phyloP scores from a whole-genome alignment of 2,113 vertebrate species.

The Poeciliopsis retropinna region DNA sequence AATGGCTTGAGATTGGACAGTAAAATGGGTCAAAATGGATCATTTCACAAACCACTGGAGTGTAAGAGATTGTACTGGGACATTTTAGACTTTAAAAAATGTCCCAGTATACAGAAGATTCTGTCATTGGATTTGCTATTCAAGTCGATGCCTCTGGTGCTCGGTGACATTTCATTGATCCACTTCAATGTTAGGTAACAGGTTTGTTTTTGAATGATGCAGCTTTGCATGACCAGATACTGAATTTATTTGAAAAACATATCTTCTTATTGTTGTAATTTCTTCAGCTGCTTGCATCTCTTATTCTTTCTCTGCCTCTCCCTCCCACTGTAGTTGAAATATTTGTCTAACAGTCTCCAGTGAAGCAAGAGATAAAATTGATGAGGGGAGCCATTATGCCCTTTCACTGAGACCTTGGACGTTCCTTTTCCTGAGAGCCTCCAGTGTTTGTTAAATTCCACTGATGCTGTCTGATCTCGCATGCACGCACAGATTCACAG shows the following conservation, averaged over 20 bases:
- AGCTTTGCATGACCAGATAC: constrained; percentile 38
- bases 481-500: constrained; percentile 1
- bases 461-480: background rate
- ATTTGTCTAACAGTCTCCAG: constrained; percentile 1
- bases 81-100: too few species aligned
- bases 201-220: constrained; percentile 22
- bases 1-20: background rate
- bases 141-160: constrained; percentile 38
- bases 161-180: constrained; percentile 65
- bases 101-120: background rate
- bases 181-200: constrained; percentile 39
- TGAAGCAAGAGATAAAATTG: constrained; percentile 9
- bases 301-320: background rate
- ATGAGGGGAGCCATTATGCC: background rate
- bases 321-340: background rate
- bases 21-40: constrained; percentile 21
- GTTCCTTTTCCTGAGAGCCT: constrained; percentile 13
- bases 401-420: constrained; percentile 34
- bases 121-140: constrained; percentile 30
- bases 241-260: constrained; percentile 27
- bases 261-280: constrained; percentile 7
- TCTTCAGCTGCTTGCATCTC: background rate
- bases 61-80: too few species aligned
- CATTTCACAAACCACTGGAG: constrained; percentile 11
- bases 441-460: constrained; percentile 36